These are phyloP conservation scores for Orussus abietinus DNA, from an alignment of 1,140 invertebrate species.

Conservation along the genomic window DNA sequence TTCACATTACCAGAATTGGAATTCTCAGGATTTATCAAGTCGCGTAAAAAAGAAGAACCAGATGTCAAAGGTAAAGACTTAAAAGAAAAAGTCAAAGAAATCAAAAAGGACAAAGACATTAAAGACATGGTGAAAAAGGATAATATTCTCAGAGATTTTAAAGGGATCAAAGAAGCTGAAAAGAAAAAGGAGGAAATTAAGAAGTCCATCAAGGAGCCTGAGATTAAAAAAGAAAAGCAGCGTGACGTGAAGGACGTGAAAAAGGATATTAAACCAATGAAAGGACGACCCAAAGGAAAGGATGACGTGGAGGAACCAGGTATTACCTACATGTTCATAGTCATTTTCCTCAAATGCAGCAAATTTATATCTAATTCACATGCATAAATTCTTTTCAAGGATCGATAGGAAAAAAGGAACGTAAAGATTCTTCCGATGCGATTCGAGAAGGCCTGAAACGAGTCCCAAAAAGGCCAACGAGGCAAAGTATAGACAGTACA, in stretches of 20 bases:
- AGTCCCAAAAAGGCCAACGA: slow-evolving; percentile 47
- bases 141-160: slow-evolving; percentile 44
- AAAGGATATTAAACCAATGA: slow-evolving; percentile 45
- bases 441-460: slow-evolving; percentile 44
- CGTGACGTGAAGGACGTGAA: slow-evolving; percentile 46
- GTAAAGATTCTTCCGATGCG: slow-evolving; percentile 48
- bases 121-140: slow-evolving; percentile 52
- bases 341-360: no score
- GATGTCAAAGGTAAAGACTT: slow-evolving; percentile 46
- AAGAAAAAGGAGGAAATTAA: slow-evolving; percentile 54
- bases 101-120: slow-evolving; percentile 53
- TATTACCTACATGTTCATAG: slow-evolving; percentile 15
- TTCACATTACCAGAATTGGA: slow-evolving; percentile 68
- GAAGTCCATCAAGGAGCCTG: slow-evolving; percentile 40
- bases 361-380: no score
- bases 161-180: slow-evolving; percentile 45
- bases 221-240: slow-evolving; percentile 48
- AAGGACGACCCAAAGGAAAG: slow-evolving; percentile 47
- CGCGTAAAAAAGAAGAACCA: slow-evolving; percentile 57
- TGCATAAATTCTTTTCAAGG: slow-evolving; percentile 29
- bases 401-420: slow-evolving; percentile 41
- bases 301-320: slow-evolving; percentile 44
- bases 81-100: slow-evolving; percentile 50
- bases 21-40: slow-evolving; percentile 60
- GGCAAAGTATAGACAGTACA: slow-evolving; percentile 47